Evolutionary conservation across 2,888 invertebrate genomes (phyloP).

Genomic region (Eristalis pertinax): DNA sequence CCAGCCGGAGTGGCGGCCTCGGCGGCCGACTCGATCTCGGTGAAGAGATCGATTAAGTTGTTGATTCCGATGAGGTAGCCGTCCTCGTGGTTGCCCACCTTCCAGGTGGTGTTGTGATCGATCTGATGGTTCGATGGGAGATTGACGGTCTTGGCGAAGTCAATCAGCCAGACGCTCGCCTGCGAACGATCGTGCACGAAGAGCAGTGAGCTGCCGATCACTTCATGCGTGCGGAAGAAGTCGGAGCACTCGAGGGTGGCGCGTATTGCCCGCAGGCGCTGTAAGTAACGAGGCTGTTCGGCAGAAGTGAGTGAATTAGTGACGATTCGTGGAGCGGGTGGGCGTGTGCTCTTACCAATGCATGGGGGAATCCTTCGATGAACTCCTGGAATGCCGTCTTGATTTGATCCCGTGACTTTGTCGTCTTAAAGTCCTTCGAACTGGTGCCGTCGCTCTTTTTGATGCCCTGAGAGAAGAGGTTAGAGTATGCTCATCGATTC

Average conservation of each 20-base stretch:
- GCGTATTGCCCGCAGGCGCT: constrained; percentile 92
- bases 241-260: constrained; percentile 91
- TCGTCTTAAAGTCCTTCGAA: constrained; percentile 97
- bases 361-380: constrained; percentile 89
- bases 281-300: constrained; percentile 89
- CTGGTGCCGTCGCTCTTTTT: constrained; percentile 94
- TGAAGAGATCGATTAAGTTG: constrained; percentile 92
- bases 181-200: constrained; percentile 95
- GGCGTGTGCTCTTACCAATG: constrained; percentile 86
- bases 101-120: constrained; percentile 92
- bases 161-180: constrained; percentile 97
- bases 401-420: constrained; percentile 92
- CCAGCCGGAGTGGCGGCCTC: not conserved
- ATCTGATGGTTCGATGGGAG: constrained; percentile 89
- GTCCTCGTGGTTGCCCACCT: constrained; percentile 97
- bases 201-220: constrained; percentile 96
- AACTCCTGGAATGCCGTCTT: constrained; percentile 91
- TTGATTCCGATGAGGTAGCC: constrained; percentile 96
- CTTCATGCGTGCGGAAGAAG: constrained; percentile 96
- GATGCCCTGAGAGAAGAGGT: constrained; percentile 84
- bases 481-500: not conserved
- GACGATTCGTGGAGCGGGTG: not conserved
- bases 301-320: constrained; percentile 6
- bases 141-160: constrained; percentile 96
- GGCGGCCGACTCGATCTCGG: constrained; percentile 75